Evolutionary conservation across 1,140 invertebrate species (phyloP).

Genomic region (Hylyphantes graminicola): DNA sequence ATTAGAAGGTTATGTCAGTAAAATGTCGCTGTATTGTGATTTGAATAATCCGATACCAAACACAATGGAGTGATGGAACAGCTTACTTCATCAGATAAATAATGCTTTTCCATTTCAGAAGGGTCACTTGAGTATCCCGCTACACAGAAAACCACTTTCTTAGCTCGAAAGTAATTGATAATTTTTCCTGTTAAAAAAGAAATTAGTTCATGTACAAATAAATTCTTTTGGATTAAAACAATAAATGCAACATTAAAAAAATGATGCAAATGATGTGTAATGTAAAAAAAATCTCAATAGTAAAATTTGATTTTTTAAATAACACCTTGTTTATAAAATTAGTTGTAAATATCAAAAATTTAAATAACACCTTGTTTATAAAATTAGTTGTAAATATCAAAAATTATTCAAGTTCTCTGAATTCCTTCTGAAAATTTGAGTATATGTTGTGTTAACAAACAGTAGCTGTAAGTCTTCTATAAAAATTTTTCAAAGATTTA

Average conservation of each 20-base stretch:
- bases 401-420: too few species aligned
- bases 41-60: too few species aligned
- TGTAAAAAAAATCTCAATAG: neutral
- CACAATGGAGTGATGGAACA: too few species aligned
- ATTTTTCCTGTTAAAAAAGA: neutral
- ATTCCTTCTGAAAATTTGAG: too few species aligned
- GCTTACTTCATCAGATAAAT: conserved; percentile 31
- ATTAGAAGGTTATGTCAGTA: too few species aligned
- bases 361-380: neutral
- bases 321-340: neutral
- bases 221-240: neutral
- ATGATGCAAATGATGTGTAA: too few species aligned
- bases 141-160: conserved; percentile 9
- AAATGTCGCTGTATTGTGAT: too few species aligned
- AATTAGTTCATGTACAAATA: neutral
- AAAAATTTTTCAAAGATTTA: neutral
- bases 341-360: too few species aligned
- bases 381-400: neutral
- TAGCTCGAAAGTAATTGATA: neutral
- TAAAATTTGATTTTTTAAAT: neutral
- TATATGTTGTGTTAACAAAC: too few species aligned
- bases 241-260: too few species aligned
- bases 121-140: conserved; percentile 14
- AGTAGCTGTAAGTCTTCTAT: too few species aligned
- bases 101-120: conserved; percentile 34